Evolutionary conservation across 2,113 vertebrate species (phyloP), one percentile per base, ranked within the genome.

Genomic region (Glareola pratincola): DNA sequence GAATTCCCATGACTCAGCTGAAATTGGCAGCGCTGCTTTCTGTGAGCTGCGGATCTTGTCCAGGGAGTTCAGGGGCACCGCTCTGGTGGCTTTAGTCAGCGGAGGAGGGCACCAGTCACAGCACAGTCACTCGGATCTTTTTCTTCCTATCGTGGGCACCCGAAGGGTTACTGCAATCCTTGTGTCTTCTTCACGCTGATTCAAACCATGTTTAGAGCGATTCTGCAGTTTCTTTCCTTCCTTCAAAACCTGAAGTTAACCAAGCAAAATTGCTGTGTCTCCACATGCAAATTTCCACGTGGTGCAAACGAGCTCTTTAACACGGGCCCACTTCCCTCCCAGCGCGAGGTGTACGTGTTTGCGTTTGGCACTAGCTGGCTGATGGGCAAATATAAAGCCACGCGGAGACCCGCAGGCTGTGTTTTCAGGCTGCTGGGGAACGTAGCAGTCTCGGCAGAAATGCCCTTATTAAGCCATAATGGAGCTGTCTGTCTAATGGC

Each of bases 311-410:
- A 56, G 56, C 27, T 37, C 41, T 43, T 41, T 54, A 23, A 8
- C 0, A 0, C 20, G 15, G 0, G 0, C 67, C 66, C 59, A 4
- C 1, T 1, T 24, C 4, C 1, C n/a, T 82, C 20, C 62, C 66
- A 53, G 9, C 0, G 11, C 24, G 41, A 59, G 47, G 14, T 17
- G 14, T 27, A 1, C 29, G 54, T 63, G 23, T 53, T 64, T 37
- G 59, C 34, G 1, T 66, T 62, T 90, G 72, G 14, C 64, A 41
- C n/a, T n/a, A 41, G 48, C 47, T 69, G 80, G 9, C 45, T 43
- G 68, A 56, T 39, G 48, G 60, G 66, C 36, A 82, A 45, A 64
- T 20, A 17, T 0, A 71, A 32, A 78, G 51, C 12, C 7, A 3
- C 47, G 13, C 8, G 23, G 48, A 83, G 77, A 76, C 26, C 66